Percentiles rank a stretch among this genome's conserved stretches.
Evolutionary conservation across 2,888 invertebrate species (phyloP).

Genomic region (Plagodis pulveraria): DNA sequence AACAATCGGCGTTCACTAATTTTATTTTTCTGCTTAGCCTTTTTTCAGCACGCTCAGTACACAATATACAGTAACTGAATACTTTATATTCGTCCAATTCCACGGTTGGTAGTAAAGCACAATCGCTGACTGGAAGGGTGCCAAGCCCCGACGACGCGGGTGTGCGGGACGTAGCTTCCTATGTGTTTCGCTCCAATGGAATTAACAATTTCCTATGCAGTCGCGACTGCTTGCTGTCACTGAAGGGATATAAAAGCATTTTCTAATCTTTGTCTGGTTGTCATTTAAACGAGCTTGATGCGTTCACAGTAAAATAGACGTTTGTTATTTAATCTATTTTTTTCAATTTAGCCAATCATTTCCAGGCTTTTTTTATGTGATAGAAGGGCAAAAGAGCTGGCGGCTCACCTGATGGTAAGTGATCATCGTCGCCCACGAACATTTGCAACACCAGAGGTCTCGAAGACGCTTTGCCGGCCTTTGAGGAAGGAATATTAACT

Average conservation of each 20-base stretch:
- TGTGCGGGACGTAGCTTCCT: constrained; percentile 59
- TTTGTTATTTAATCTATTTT: too few species aligned
- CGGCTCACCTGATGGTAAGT: too few species aligned
- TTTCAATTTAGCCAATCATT: too few species aligned
- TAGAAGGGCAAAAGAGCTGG: too few species aligned
- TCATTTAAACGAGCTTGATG: constrained; percentile 8
- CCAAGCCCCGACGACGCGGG: constrained; percentile 59
- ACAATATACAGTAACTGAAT: not conserved
- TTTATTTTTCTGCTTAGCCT: not conserved
- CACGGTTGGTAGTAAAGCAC: constrained; percentile 62
- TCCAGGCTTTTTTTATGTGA: too few species aligned
- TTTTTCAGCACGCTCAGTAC: constrained; percentile 7
- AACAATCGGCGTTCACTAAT: too few species aligned
- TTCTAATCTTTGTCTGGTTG: constrained; percentile 30
- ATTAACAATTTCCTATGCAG: constrained; percentile 72
- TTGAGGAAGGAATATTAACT: too few species aligned
- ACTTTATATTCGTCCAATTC: constrained; percentile 23
- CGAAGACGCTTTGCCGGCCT: too few species aligned
- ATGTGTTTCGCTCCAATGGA: constrained; percentile 73
- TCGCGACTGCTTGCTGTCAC: constrained; percentile 46
- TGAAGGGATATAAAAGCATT: constrained; percentile 36
- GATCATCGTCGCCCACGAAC: too few species aligned
- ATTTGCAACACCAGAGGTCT: too few species aligned
- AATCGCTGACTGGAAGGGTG: constrained; percentile 74
- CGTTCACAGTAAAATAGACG: not conserved